Conservation (phyloP, 1,140 invertebrate genomes). For the Hyles vespertilio region DNA sequence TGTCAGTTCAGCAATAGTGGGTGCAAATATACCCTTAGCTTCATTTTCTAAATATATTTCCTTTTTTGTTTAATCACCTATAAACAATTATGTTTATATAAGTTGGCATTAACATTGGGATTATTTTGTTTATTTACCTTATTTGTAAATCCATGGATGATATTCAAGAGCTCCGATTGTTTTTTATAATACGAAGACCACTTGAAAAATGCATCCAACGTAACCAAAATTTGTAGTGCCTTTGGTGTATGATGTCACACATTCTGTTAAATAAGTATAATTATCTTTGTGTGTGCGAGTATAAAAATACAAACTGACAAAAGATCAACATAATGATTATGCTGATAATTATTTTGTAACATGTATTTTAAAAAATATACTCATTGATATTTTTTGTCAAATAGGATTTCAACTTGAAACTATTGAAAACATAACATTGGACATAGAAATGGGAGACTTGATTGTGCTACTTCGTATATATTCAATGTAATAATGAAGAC, state of each 20-base stretch:
- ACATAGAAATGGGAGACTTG: no score
- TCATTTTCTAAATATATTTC: slow-evolving; percentile 71
- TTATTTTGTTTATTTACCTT: slow-evolving; percentile 52
- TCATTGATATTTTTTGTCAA: no score
- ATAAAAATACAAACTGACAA: no score
- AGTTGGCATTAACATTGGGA: no score
- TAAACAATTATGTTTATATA: not conserved
- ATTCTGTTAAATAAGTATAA: slow-evolving; percentile 69
- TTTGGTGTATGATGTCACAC: slow-evolving; percentile 83
- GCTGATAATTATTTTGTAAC: no score
- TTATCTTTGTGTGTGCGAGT: no score
- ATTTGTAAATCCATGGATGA: slow-evolving; percentile 80
- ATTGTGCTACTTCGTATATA: no score
- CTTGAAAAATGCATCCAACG: slow-evolving; percentile 77
- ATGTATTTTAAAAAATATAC: not conserved
- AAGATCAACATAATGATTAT: no score
- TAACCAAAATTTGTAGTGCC: slow-evolving; percentile 79
- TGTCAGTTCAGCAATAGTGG: slow-evolving; percentile 40
- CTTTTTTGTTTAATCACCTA: slow-evolving; percentile 78
- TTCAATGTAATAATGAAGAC: slow-evolving; percentile 14
- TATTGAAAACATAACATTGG: no score
- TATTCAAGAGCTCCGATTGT: slow-evolving; percentile 77
- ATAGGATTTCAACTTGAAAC: no score
- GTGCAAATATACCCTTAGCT: slow-evolving; percentile 66
- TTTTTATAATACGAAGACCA: slow-evolving; percentile 76